Percentiles rank a stretch among this genome's conserved stretches.
phyloP scores from a whole-genome alignment of 2,888 invertebrate species.

The Tillus elongatus region DNA sequence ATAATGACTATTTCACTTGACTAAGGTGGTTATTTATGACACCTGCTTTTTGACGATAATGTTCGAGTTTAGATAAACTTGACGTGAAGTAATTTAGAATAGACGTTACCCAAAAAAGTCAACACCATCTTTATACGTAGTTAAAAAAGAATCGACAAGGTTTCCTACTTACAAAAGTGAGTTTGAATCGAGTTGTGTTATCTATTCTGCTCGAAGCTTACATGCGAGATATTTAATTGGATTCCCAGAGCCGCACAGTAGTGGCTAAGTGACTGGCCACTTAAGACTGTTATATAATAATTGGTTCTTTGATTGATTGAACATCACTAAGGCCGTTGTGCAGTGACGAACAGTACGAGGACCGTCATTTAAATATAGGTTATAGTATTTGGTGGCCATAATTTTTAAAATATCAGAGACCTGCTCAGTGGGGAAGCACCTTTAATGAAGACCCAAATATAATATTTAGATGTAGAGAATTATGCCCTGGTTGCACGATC shows the following conservation, averaged over 20 bases:
- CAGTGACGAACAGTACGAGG: too few species aligned
- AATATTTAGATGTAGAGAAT: too few species aligned
- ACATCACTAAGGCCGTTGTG: too few species aligned
- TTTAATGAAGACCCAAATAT: too few species aligned
- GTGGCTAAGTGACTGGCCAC: conserved; percentile 27
- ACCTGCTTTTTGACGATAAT: too few species aligned
- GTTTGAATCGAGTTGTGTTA: conserved; percentile 22
- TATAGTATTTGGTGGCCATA: too few species aligned
- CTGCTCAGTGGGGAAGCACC: too few species aligned
- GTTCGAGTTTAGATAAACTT: background rate
- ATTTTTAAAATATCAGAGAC: too few species aligned
- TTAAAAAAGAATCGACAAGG: conserved; percentile 16
- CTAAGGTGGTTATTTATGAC: too few species aligned
- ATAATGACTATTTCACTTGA: too few species aligned
- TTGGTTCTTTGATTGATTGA: conserved; percentile 28
- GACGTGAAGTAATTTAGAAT: background rate
- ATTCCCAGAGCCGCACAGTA: conserved; percentile 25
- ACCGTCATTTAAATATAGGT: too few species aligned
- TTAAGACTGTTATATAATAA: conserved; percentile 29
- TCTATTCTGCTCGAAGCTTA: conserved; percentile 22
- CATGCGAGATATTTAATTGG: conserved; percentile 27
- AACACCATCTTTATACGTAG: background rate
- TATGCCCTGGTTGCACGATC: too few species aligned
- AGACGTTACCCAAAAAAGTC: background rate
- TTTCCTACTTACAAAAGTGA: conserved; percentile 24